These are phyloP conservation scores for Carcharodon carcharias DNA, from an alignment of 2,797 vertebrate genomes.

Conservation along the genomic window DNA sequence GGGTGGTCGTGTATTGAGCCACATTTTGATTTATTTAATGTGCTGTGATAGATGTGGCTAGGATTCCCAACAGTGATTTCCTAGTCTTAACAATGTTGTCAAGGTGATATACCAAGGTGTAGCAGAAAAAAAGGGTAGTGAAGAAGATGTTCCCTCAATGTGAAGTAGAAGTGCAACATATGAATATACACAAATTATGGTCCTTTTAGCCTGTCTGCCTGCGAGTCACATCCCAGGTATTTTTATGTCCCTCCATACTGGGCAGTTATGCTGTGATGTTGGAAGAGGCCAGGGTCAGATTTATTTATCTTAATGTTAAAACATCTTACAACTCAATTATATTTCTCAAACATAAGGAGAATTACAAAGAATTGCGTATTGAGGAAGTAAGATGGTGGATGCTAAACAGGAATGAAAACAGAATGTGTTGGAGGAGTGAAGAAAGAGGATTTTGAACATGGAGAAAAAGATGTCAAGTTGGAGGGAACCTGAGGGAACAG, in stretches of 20 bases:
- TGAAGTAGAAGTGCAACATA: background rate
- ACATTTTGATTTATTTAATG: background rate
- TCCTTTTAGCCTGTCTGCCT: background rate
- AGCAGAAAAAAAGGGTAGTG: background rate
- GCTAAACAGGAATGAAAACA: background rate
- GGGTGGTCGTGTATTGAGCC: background rate
- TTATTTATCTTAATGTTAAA: background rate
- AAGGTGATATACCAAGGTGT: background rate
- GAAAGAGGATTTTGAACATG: background rate
- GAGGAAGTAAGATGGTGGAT: background rate
- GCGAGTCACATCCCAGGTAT: background rate
- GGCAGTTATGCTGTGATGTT: background rate
- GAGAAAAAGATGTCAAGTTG: background rate
- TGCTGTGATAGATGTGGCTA: background rate
- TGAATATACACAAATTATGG: background rate
- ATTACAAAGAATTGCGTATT: background rate
- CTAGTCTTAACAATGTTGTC: background rate
- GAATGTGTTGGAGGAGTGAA: background rate
- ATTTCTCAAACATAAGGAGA: background rate
- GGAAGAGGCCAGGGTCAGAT: background rate
- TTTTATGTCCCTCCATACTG: background rate
- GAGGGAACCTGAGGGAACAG: background rate
- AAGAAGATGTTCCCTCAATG: too few species aligned
- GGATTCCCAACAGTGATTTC: background rate
- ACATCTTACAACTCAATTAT: background rate